Evolutionary conservation across 92 coral and sea anemone genomes (phyloP), one percentile per base, ranked within the genome.

Genomic region (Phenganax subtilis): DNA sequence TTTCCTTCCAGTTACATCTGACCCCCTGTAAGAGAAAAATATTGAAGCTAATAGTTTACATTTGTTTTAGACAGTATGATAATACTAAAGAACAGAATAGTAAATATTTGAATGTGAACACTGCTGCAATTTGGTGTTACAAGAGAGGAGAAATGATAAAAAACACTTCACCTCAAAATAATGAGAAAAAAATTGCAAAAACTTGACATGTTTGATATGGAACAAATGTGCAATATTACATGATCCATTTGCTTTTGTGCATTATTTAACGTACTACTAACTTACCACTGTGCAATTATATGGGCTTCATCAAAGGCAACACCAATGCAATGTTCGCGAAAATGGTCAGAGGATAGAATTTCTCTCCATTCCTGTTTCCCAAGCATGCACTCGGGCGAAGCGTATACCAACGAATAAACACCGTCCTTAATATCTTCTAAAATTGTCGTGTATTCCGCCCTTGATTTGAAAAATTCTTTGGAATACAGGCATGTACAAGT

Each of bases 281-380:
- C 16, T 59, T 59, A 14, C 27, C 27, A 59, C n/a, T 14, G 27
- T 1, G 27, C n/a, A 14, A 25, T 59, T 59, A 14, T 14, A 14
- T 14, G 27, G n/a, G 27, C 16, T 14, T 59, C 16, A 14, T 59
- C 65, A 59, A 14, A 59, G 7, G 65, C 65, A 14, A 59, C 65
- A 59, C 65, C 65, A 59, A 59, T 59, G 27, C 65, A 59, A 25
- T 59, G 65, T 14, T 59, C 65, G 65, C 65, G 65, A 59, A 59
- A 59, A 14, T 59, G n/a, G 27, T 59, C 65, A 25, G n/a, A 59
- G 27, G 2, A 59, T 25, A 59, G 27, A 59, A 59, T 59, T 14
- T 25, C 27, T 59, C 65, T 59, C 65, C 65, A 59, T 59, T 14
- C 27, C 1, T 59, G 16, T 59, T 59, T 59, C n/a, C 65, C 65